Conservation (phyloP, 2,797 vertebrate genomes). For the Ctenopoma kingsleyae region DNA sequence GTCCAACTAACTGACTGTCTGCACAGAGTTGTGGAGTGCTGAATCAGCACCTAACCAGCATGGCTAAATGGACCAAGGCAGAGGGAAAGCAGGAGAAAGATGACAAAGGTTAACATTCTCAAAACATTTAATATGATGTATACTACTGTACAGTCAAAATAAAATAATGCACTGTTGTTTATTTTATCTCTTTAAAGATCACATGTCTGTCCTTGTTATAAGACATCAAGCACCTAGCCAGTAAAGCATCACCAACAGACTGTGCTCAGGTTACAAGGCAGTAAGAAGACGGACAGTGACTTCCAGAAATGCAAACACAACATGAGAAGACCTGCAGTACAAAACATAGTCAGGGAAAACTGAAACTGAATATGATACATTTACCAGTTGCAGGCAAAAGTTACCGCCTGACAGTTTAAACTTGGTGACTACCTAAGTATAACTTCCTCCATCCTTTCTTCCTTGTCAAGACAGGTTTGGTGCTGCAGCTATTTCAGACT, state of each 20-base stretch:
- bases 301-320: constrained; percentile 65
- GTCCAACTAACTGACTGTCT: constrained; percentile 66
- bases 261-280: constrained; percentile 57
- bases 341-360: constrained; percentile 69
- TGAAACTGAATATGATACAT: constrained; percentile 52
- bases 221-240: constrained; percentile 55
- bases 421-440: constrained; percentile 22
- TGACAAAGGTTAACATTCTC: neutral
- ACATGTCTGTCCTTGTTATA: constrained; percentile 56
- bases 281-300: constrained; percentile 44
- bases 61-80: constrained; percentile 41
- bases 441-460: constrained; percentile 8
- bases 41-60: constrained; percentile 72
- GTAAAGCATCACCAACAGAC: constrained; percentile 60
- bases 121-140: neutral
- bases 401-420: constrained; percentile 44
- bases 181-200: constrained; percentile 24
- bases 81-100: constrained; percentile 39
- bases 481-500: constrained; percentile 16
- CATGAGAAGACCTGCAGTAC: constrained; percentile 54
- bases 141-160: neutral
- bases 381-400: constrained; percentile 29
- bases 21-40: constrained; percentile 32
- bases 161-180: constrained; percentile 1
- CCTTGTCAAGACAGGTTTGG: constrained; percentile 16